Percentiles rank a stretch among this genome's conserved stretches.
Evolutionary conservation across 2,113 vertebrate genomes (phyloP).

Genomic region (Corvus hawaiiensis): DNA sequence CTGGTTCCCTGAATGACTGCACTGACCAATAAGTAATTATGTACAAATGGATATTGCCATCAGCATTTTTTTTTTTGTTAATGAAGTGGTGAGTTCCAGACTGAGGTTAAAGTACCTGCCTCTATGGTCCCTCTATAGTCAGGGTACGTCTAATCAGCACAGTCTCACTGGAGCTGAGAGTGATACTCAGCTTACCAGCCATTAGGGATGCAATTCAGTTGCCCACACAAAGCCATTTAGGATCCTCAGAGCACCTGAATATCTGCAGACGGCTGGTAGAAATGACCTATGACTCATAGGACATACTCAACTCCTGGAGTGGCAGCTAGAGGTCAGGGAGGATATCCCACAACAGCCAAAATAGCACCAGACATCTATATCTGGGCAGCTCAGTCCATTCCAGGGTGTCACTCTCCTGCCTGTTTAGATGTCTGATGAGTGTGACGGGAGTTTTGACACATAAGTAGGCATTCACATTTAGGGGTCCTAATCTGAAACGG

Average conservation of each 20-base stretch:
- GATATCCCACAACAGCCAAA: background rate
- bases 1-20: background rate
- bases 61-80: background rate
- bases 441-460: background rate
- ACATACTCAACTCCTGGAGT: background rate
- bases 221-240: background rate
- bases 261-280: background rate
- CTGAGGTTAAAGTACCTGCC: background rate
- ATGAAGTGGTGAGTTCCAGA: background rate
- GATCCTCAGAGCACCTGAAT: background rate
- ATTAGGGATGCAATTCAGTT: background rate
- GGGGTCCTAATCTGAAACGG: background rate
- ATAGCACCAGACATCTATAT: background rate
- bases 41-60: background rate
- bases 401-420: background rate
- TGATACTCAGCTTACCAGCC: background rate
- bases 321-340: background rate
- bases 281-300: background rate
- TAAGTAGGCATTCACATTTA: background rate
- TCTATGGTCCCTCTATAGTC: background rate
- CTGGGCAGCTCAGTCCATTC: background rate
- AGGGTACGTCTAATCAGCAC: background rate
- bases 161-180: background rate
- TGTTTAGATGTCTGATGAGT: background rate
- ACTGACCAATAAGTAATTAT: background rate